Evolutionary conservation across 2,113 vertebrate genomes (phyloP), one percentile per base, ranked within the genome.

Genomic region (Prinia subflava): DNA sequence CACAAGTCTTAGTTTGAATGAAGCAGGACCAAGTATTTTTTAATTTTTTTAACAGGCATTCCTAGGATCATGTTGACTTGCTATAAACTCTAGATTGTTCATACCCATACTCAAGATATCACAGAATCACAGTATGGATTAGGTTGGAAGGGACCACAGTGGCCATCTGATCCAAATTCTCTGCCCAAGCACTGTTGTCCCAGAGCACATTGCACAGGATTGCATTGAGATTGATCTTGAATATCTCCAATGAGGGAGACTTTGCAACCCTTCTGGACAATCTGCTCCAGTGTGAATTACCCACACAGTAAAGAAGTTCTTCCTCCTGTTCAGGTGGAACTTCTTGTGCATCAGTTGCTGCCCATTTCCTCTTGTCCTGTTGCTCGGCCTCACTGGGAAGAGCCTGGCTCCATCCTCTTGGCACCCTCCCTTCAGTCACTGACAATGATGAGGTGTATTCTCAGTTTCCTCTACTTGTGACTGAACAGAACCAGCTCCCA

Each of bases 161-260:
- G 11, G 0, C 24, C 28, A 39, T 39, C 52, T 52, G 18, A 14
- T 39, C 33, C 39, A 67, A 3, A 13, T 10, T 37, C 15, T 21
- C 28, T 74, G 19, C 31, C 16, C 37, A 50, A 20, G 3, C 10
- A 33, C 19, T 4, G 33, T 20, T 1, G 0, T 30, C 60, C 37
- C 5, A n/a, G 23, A 74, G 60, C 33, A 44, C 8, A 7, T 14
- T 13, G 60, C 23, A 21, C 28, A 52, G 37, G 19, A n/a, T 14
- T 37, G 18, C 10, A 46, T 52, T 35, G 33, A 39, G 10, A 67
- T 16, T 0, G 9, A 39, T n/a, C 23, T 9, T 39, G 23, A 59
- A 15, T 52, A 39, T 33, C 28, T 74, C 9, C 37, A 46, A 23
- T 3, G 4, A 59, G 28, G 4, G 15, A 52, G 12, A 39, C 5